Evolutionary conservation across 2,113 vertebrate species (phyloP).

Genomic region (Rafetus swinhoei): DNA sequence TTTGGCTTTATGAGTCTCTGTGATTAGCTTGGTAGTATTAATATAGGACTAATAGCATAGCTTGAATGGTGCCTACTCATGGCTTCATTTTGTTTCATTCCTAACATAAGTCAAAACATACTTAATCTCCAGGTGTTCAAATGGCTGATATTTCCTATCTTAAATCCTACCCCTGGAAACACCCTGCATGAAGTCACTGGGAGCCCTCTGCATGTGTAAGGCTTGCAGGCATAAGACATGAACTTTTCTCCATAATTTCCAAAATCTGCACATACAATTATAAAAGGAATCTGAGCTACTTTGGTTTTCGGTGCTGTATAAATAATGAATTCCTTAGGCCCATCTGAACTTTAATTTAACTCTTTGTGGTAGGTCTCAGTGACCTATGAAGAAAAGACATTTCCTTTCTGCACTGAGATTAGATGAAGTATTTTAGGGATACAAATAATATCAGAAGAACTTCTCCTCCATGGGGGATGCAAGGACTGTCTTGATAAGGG

Average conservation of each 20-base stretch:
- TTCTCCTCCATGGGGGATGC: not conserved
- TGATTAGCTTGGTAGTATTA: not conserved
- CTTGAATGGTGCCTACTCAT: not conserved
- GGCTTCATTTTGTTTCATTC: not conserved
- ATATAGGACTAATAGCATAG: not conserved
- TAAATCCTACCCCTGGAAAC: not conserved
- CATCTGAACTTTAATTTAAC: not conserved
- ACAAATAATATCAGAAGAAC: not conserved
- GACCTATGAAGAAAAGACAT: not conserved
- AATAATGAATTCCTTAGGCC: not conserved
- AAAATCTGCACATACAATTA: not conserved
- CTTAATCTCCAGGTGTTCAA: not conserved
- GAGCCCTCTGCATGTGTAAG: not conserved
- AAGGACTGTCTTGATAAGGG: not conserved
- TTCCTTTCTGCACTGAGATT: not conserved
- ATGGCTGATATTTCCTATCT: not conserved
- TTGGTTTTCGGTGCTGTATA: not conserved
- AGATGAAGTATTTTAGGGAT: not conserved
- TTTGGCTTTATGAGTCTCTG: not conserved
- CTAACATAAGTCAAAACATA: not conserved
- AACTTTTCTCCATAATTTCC: not conserved
- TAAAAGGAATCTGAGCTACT: not conserved
- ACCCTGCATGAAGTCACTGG: not conserved
- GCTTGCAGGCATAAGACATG: not conserved
- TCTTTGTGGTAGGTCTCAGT: not conserved